Percentiles rank a stretch among this genome's conserved stretches.
phyloP scores from a whole-genome alignment of 2,888 invertebrate species.

The Drosophila robusta region DNA sequence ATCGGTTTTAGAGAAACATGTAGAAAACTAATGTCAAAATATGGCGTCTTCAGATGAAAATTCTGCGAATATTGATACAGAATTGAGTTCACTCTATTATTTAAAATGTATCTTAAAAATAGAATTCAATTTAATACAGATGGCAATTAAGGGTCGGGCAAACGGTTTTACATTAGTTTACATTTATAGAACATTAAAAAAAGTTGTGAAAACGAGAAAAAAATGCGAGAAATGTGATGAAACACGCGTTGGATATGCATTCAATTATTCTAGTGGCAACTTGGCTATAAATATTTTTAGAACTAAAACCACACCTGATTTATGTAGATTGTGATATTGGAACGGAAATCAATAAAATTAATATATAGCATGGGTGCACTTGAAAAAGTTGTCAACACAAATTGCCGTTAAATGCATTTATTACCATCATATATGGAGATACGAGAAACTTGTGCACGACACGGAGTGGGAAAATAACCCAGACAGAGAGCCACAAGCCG shows the following conservation, averaged over 20 bases:
- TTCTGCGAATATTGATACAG: background rate
- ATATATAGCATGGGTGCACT: background rate
- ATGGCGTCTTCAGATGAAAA: no score
- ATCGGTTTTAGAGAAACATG: no score
- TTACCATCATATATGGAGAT: slow-evolving; percentile 4
- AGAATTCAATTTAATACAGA: background rate
- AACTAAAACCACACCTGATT: slow-evolving; percentile 31
- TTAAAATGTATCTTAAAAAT: background rate
- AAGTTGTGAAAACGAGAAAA: background rate
- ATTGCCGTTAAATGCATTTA: slow-evolving; percentile 30
- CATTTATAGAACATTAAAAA: background rate
- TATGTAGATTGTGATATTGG: slow-evolving; percentile 21
- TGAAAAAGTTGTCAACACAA: slow-evolving; percentile 29
- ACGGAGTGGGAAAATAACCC: slow-evolving; percentile 8
- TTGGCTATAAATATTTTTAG: slow-evolving; percentile 5
- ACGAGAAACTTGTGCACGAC: slow-evolving; percentile 4
- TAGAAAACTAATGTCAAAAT: no score
- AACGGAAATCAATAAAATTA: slow-evolving; percentile 24
- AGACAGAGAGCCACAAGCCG: slow-evolving; percentile 1
- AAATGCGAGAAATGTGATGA: background rate
- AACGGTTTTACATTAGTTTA: no score
- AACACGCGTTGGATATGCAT: slow-evolving; percentile 3
- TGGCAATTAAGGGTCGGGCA: background rate
- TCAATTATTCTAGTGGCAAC: background rate
- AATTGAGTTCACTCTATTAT: background rate